Conservation (phyloP, 2,113 vertebrate genomes). For the Sorex araneus region DNA sequence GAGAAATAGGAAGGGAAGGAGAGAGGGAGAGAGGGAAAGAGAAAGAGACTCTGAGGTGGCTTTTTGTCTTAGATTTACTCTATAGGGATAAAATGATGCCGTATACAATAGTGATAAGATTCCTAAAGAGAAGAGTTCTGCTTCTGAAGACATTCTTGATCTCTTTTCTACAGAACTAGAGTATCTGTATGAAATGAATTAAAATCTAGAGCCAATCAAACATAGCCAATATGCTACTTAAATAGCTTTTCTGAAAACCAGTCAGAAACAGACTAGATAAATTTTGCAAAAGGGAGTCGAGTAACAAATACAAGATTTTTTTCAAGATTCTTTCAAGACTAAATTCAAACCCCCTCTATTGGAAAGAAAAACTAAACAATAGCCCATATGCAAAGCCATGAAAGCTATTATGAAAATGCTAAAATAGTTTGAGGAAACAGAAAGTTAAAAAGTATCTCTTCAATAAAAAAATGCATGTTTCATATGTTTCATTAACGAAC, state of each 20-base stretch:
- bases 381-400: not conserved
- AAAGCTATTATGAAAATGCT: not conserved
- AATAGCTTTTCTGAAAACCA: slow-evolving; percentile 27
- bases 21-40: not conserved
- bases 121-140: not conserved
- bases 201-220: slow-evolving; percentile 57
- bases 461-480: not conserved
- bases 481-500: not conserved
- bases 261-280: slow-evolving; percentile 52
- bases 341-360: slow-evolving; percentile 8
- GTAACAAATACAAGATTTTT: slow-evolving; percentile 40
- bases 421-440: slow-evolving; percentile 16
- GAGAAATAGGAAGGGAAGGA: too few species aligned
- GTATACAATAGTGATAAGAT: not conserved
- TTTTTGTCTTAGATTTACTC: slow-evolving; percentile 66
- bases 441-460: not conserved
- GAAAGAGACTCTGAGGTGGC: slow-evolving; percentile 4
- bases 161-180: slow-evolving; percentile 49
- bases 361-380: slow-evolving; percentile 36
- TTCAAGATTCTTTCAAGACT: not conserved
- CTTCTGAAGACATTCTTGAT: slow-evolving; percentile 54
- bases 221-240: slow-evolving; percentile 22
- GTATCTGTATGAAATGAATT: slow-evolving; percentile 49
- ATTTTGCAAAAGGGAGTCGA: slow-evolving; percentile 1
- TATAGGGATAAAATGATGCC: slow-evolving; percentile 42